Conservation (phyloP, 1,140 invertebrate species). For the Drosophila lowei region DNA sequence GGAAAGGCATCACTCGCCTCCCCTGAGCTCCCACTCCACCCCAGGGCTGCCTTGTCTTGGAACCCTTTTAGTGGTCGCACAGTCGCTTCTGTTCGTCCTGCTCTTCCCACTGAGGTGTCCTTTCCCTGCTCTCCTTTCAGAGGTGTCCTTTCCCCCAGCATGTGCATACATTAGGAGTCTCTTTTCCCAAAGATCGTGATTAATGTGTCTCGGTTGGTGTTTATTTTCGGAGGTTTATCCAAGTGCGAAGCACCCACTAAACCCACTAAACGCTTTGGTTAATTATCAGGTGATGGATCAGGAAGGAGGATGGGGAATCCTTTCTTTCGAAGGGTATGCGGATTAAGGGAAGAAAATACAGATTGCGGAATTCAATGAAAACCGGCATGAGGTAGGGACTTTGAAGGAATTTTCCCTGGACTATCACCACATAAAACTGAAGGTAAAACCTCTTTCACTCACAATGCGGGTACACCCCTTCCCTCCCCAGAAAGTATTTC, state of each 20-base stretch:
- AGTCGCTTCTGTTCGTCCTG: background rate
- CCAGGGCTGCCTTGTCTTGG: slow-evolving; percentile 22
- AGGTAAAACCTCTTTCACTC: too few relatives aligned
- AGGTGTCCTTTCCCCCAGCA: slow-evolving; percentile 5
- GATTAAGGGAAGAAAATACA: too few relatives aligned
- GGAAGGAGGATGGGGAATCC: background rate
- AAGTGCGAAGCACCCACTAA: slow-evolving; percentile 56
- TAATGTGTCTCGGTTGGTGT: slow-evolving; percentile 56
- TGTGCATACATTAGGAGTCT: slow-evolving; percentile 53
- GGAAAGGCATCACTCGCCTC: slow-evolving; percentile 47
- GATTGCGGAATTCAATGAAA: too few relatives aligned
- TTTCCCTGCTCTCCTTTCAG: slow-evolving; percentile 1
- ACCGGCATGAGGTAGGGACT: too few relatives aligned
- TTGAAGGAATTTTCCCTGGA: too few relatives aligned
- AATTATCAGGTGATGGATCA: slow-evolving; percentile 53
- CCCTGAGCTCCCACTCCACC: slow-evolving; percentile 5
- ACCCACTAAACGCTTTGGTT: slow-evolving; percentile 58
- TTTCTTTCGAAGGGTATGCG: too few relatives aligned
- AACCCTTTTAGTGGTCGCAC: slow-evolving; percentile 53
- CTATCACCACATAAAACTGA: too few relatives aligned
- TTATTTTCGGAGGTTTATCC: slow-evolving; percentile 64
- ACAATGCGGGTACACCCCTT: too few relatives aligned
- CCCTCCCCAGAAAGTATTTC: too few relatives aligned
- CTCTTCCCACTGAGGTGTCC: slow-evolving; percentile 4
- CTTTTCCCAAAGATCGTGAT: slow-evolving; percentile 50